Conservation (phyloP, 2,113 vertebrate genomes). For the Polyodon spathula region DNA sequence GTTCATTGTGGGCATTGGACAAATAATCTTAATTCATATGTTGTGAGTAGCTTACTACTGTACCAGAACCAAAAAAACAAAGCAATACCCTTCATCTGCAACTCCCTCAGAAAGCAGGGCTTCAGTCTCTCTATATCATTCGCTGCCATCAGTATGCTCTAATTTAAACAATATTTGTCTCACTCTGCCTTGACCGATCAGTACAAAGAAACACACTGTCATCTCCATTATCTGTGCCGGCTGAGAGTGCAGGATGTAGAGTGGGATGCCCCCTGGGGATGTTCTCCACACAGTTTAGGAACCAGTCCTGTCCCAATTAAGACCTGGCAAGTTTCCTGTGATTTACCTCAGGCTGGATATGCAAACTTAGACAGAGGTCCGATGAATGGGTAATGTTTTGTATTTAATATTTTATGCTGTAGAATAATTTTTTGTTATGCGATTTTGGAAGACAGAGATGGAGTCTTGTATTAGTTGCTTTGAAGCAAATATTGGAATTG, state of each 20-base stretch:
- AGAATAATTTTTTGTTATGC: too few species aligned
- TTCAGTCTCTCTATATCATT: too few species aligned
- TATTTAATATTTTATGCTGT: background rate
- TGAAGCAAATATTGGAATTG: too few species aligned
- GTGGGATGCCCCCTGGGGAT: background rate
- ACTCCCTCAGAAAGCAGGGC: too few species aligned
- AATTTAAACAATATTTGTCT: background rate
- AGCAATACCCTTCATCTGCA: too few species aligned
- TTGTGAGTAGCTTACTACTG: too few species aligned
- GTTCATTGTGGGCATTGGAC: too few species aligned
- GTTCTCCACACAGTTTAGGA: background rate
- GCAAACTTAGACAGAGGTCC: background rate
- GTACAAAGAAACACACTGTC: background rate
- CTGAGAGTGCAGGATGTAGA: background rate
- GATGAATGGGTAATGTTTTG: background rate
- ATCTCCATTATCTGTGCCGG: background rate
- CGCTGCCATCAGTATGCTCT: background rate
- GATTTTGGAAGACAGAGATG: too few species aligned
- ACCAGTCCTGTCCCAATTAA: background rate
- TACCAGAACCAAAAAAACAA: too few species aligned
- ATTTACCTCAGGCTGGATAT: background rate
- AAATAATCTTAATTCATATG: too few species aligned
- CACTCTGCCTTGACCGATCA: background rate
- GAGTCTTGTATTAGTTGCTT: too few species aligned
- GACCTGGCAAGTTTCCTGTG: background rate